Evolutionary conservation across 2,888 invertebrate species (phyloP), one percentile per base, ranked within the genome.

Genomic region (Drosophila anceps): DNA sequence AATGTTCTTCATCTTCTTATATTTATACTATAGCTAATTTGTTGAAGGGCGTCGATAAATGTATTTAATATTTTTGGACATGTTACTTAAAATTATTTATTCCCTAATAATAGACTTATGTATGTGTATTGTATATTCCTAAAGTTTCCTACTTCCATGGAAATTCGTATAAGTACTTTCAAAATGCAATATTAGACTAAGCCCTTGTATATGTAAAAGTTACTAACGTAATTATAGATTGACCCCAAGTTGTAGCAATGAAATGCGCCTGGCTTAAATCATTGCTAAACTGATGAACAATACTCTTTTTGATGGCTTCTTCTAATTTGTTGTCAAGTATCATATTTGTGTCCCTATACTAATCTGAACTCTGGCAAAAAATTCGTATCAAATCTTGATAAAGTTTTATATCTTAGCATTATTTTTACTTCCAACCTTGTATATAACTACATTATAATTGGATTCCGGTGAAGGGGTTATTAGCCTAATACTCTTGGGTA

Each of bases 71-170:
- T 60, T 69, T 86, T 86, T 59, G 76, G 71, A 51, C 65, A 79
- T 76, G 73, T 73, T 72, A 78, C 66, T 70, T 64, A 61, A 90
- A 87, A 86, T 88, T 87, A 90, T 87, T 90, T 90, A 87, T 88
- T 81, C 69, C 73, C 71, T 48, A 58, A 72, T 64, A 35, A 63
- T 61, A 68, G 63, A 58, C 48, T 53, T 72, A 65, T 67, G 65
- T 76, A 78, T 75, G 66, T 74, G 64, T 73, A 71, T 62, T 79
- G 59, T 79, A 72, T 67, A 88, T 84, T 88, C 87, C 84, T 88
- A 81, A 81, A 73, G 76, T 69, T 84, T 68, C 66, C 70, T 69
- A 71, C 64, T 73, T 70, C 39, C 66, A 68, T 66, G 71, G 35
- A 70, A 76, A 68, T 62, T 55, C 43, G 61, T 44, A 65, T 80